Percentiles rank a stretch among this genome's conserved stretches.
Conservation (phyloP, 2,113 vertebrate species). For the Ceyx melanurus region DNA sequence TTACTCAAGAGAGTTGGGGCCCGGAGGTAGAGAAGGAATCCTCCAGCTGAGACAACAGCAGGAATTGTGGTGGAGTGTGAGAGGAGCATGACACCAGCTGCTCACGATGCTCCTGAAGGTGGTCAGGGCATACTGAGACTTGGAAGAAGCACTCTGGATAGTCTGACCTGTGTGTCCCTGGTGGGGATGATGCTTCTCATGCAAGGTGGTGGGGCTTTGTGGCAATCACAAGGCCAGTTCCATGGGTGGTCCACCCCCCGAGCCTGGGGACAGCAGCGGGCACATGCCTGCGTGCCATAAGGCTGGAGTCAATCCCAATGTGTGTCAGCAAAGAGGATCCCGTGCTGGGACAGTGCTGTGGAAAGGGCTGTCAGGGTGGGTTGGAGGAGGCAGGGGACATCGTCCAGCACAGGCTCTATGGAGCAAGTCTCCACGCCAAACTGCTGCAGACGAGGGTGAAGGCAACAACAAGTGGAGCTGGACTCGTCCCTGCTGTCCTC, state of each 20-base stretch:
- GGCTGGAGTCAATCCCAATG: rapidly evolving
- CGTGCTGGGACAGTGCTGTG: rapidly evolving
- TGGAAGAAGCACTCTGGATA: not conserved
- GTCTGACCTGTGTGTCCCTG: not conserved
- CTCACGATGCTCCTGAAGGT: not conserved
- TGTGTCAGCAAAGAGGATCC: not conserved
- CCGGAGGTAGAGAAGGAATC: not conserved
- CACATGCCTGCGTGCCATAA: rapidly evolving
- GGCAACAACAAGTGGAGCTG: not conserved
- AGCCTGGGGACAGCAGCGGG: not conserved
- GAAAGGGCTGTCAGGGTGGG: not conserved
- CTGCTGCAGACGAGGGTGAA: not conserved
- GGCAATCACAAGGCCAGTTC: not conserved
- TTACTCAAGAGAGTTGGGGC: slow-evolving; percentile 11
- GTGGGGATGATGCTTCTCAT: not conserved
- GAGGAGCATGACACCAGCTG: not conserved
- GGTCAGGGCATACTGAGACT: not conserved
- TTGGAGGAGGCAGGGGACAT: not conserved
- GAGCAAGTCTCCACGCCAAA: not conserved
- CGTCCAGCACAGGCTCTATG: not conserved
- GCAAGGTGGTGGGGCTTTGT: rapidly evolving
- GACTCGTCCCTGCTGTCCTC: not conserved
- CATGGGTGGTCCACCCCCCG: rapidly evolving
- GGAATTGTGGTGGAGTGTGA: not conserved
- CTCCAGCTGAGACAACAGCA: not conserved